A percentile compares a stretch with the other conserved stretches of the same genome.
Evolutionary conservation across 2,888 invertebrate genomes (phyloP).

Genomic region (Drosophila vallismaia): DNA sequence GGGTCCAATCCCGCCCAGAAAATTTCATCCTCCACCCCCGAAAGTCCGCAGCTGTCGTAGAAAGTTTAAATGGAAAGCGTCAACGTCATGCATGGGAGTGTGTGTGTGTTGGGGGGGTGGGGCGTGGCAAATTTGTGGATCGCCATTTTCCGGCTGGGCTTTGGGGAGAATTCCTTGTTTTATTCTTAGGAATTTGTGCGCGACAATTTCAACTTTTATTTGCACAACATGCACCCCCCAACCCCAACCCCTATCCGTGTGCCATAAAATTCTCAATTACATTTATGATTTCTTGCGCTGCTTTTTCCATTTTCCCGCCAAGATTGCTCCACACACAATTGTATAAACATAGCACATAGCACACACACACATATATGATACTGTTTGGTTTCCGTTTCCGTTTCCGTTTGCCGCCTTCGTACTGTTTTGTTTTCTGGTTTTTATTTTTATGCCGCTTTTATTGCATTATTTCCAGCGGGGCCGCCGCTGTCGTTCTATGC

Average conservation of each 20-base stretch:
- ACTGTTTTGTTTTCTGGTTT: constrained; percentile 30
- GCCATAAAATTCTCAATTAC: constrained; percentile 77
- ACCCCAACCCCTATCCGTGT: no score
- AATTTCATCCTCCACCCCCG: no score
- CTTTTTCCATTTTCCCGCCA: constrained; percentile 28
- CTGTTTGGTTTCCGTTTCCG: constrained; percentile 45
- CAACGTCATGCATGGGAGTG: constrained; percentile 71
- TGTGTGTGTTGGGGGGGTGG: constrained; percentile 3
- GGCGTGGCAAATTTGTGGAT: constrained; percentile 17
- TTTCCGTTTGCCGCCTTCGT: no score
- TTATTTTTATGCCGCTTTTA: constrained; percentile 73
- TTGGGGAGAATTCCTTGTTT: constrained; percentile 61
- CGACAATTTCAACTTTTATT: constrained; percentile 78
- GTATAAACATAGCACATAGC: neutral
- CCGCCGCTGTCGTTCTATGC: constrained; percentile 46
- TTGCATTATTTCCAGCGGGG: constrained; percentile 72
- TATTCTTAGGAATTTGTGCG: constrained; percentile 67
- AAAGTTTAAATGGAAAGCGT: constrained; percentile 74
- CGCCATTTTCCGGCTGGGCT: constrained; percentile 48
- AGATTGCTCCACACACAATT: constrained; percentile 26
- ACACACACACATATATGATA: constrained; percentile 10
- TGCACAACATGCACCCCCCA: constrained; percentile 47
- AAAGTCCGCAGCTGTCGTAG: constrained; percentile 70
- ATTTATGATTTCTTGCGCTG: constrained; percentile 77
- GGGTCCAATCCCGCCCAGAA: constrained; percentile 22